Evolutionary conservation across 1,140 invertebrate species (phyloP), one percentile per base, ranked within the genome.

Genomic region (Drosophila saltans): DNA sequence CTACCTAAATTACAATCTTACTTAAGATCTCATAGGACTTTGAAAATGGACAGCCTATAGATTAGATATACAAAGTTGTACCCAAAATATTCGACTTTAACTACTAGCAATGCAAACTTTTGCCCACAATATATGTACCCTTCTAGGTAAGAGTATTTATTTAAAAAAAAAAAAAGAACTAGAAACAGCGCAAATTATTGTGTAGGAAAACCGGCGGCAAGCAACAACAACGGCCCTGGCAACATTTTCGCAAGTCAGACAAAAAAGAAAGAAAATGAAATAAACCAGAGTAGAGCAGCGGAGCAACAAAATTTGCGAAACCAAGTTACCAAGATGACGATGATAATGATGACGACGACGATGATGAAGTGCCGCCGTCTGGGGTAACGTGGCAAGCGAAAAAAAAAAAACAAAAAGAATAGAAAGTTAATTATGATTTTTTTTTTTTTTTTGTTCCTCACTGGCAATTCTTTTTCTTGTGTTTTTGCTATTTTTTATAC

Each of bases 151-250:
- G 45, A 4, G 45, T 52, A 52, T 26, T 26, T 6, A 64, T 64
- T 2, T 0, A 30, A 30, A 30, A 4, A n/a, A 11, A 45, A 26
- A 66, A 69, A 69, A 66, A 80, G 48, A 70, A 60, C 66, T 55
- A 66, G 62, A 78, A 43, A 66, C 61, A 80, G 59, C 66, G 65
- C 65, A 72, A 83, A 83, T 66, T 82, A 83, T 63, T 82, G 80
- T 83, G 81, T 83, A 83, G 81, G 81, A 83, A 83, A 83, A 83
- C 81, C 81, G 81, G 81, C 78, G 78, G 78, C 81, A 73, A 84
- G 64, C 45, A 52, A 52, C 45, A 24, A 52, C 21, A 1, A 67
- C 70, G 69, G 63, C 81, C 76, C 63, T 77, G 76, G 76, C 67
- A 77, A 71, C 64, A 74, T 84, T 84, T 84, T 80, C 77, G 81